Percentiles rank a stretch among this genome's conserved stretches.
Conservation (phyloP, 2,113 vertebrate species). For the Gila orcuttii region DNA sequence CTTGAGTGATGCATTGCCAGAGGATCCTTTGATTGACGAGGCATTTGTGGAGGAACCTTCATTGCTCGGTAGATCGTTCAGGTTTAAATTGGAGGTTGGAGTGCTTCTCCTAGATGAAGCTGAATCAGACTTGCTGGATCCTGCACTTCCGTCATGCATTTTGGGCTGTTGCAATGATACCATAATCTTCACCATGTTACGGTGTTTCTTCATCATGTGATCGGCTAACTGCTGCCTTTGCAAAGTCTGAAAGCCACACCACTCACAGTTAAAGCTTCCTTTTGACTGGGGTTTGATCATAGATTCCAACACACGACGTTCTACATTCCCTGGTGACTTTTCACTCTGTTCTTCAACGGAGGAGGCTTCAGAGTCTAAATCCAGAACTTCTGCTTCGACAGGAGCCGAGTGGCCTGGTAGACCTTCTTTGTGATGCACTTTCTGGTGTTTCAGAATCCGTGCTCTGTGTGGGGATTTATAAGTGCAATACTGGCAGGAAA, state of each 20-base stretch:
- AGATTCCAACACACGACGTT: slow-evolving; percentile 85
- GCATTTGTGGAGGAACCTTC: slow-evolving; percentile 68
- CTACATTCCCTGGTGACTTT: slow-evolving; percentile 81
- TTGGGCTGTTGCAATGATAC: slow-evolving; percentile 84
- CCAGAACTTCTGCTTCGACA: slow-evolving; percentile 57
- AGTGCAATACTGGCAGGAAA: slow-evolving; percentile 93
- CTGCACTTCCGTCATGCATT: slow-evolving; percentile 68
- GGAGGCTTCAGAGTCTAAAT: slow-evolving; percentile 68
- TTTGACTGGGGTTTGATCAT: slow-evolving; percentile 87
- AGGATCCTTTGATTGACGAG: slow-evolving; percentile 66
- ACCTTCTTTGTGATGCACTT: slow-evolving; percentile 89
- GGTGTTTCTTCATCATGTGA: slow-evolving; percentile 96
- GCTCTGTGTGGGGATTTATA: slow-evolving; percentile 93
- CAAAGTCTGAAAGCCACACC: slow-evolving; percentile 95
- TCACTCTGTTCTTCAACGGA: slow-evolving; percentile 82
- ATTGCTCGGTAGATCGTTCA: slow-evolving; percentile 74
- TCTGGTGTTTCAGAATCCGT: slow-evolving; percentile 93
- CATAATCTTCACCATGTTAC: slow-evolving; percentile 94
- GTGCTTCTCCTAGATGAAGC: slow-evolving; percentile 80
- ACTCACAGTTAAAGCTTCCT: slow-evolving; percentile 93
- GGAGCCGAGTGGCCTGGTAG: slow-evolving; percentile 76
- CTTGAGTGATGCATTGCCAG: slow-evolving; percentile 77
- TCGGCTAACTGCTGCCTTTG: slow-evolving; percentile 91
- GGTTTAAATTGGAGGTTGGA: slow-evolving; percentile 77
- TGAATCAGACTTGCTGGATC: slow-evolving; percentile 79